A percentile compares a stretch with the other conserved stretches of the same genome.
phyloP scores from a whole-genome alignment of 1,140 invertebrate genomes.

The roundworm (Caenorhabditis elegans) region DNA sequence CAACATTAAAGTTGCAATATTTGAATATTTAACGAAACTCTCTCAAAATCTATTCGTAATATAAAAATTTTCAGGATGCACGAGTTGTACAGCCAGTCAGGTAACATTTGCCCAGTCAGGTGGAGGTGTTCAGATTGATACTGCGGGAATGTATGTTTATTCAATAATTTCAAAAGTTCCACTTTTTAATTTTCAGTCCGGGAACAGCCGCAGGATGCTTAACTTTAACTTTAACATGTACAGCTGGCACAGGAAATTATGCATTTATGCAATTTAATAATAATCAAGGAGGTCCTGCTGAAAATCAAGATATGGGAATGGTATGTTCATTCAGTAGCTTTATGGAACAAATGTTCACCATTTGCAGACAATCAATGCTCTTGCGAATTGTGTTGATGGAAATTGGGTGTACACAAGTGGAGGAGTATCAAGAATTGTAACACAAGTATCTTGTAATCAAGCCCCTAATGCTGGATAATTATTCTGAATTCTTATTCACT shows the following conservation, averaged over 20 bases:
- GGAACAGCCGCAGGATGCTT: conserved; percentile 12
- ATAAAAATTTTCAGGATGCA: background rate
- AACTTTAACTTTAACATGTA: conserved; percentile 19
- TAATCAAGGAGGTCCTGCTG: conserved; percentile 35
- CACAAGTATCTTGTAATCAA: conserved; percentile 20
- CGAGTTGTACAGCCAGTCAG: background rate
- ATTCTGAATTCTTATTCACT: background rate
- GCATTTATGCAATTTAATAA: conserved; percentile 39
- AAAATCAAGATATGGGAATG: conserved; percentile 1
- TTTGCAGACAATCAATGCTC: background rate
- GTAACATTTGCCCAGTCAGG: background rate
- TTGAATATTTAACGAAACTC: too few relatives aligned
- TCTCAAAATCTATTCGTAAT: too few relatives aligned
- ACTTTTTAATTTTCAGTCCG: background rate
- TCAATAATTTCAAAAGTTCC: background rate
- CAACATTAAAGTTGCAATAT: too few relatives aligned
- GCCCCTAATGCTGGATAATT: background rate
- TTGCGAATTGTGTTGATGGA: conserved; percentile 17
- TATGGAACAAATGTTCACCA: background rate
- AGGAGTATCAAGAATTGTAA: background rate
- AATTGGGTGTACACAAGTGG: conserved; percentile 21
- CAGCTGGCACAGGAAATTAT: background rate
- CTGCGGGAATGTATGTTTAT: background rate
- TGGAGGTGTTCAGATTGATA: background rate
- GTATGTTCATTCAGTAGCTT: background rate